These are phyloP conservation scores for Rousettus leschenaultii DNA, from an alignment of 2,113 vertebrate genomes.

Conservation along the genomic window DNA sequence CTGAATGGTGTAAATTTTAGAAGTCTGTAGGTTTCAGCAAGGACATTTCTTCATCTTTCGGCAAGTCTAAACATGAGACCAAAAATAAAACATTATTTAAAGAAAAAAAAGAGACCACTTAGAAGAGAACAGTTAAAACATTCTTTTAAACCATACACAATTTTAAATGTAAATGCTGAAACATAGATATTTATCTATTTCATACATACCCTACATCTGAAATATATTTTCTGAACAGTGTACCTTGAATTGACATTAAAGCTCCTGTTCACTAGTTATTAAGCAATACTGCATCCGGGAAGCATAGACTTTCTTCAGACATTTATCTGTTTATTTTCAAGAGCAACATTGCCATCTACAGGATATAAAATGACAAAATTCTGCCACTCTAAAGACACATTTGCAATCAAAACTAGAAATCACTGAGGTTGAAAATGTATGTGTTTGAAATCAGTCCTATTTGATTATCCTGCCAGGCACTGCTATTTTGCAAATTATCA, in stretches of 20 bases:
- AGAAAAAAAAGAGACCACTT: not conserved
- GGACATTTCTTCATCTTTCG: not conserved
- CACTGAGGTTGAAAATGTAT: conserved; percentile 67
- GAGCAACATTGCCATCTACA: conserved; percentile 86
- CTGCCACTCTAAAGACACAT: not conserved
- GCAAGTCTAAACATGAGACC: not conserved
- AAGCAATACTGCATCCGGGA: conserved; percentile 48
- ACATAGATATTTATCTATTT: conserved; percentile 68
- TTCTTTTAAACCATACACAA: not conserved
- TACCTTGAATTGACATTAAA: conserved; percentile 71
- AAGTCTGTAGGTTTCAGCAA: not conserved
- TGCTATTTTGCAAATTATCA: conserved; percentile 72
- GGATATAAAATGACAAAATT: conserved; percentile 58
- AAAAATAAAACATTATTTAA: not conserved
- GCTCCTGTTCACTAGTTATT: conserved; percentile 69
- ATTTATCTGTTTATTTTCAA: conserved; percentile 31
- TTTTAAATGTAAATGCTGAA: conserved; percentile 67
- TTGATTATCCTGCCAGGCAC: conserved; percentile 69
- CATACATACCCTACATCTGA: not conserved
- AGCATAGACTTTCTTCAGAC: not conserved
- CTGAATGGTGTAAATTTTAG: not conserved
- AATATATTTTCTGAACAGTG: conserved; percentile 52
- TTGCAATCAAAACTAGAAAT: conserved; percentile 56
- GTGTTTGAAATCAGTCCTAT: conserved; percentile 70
- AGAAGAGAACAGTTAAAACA: conserved; percentile 35